phyloP scores from a whole-genome alignment of 2,797 vertebrate genomes.

The Bradypus variegatus region DNA sequence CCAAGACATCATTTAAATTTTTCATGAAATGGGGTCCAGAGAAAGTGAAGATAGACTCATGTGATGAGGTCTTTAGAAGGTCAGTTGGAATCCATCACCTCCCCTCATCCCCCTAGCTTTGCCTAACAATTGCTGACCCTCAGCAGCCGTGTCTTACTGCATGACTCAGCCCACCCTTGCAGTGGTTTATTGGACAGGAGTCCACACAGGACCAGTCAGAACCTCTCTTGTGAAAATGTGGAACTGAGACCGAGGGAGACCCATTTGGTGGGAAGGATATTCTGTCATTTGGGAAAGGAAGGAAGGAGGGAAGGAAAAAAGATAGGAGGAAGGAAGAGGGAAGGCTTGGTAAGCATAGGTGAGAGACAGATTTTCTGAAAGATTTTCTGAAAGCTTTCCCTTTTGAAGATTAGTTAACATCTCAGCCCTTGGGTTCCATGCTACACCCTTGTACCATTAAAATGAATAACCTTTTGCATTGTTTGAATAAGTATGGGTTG shows the following conservation, averaged over 20 bases:
- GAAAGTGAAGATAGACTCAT: neutral
- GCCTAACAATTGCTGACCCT: no score
- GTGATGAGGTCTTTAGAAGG: neutral
- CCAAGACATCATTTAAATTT: neutral
- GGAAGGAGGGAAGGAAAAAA: neutral
- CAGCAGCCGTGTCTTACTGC: neutral
- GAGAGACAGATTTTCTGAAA: neutral
- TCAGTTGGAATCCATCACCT: neutral
- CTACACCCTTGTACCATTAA: neutral
- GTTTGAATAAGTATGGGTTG: neutral
- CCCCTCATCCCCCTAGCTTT: neutral
- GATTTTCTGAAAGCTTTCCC: neutral
- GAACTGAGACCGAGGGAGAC: neutral
- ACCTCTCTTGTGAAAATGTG: neutral
- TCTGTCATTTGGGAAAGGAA: neutral
- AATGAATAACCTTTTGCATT: neutral
- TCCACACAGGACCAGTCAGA: neutral
- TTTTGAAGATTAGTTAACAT: neutral
- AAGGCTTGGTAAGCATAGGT: neutral
- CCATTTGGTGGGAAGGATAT: neutral
- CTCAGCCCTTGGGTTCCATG: neutral
- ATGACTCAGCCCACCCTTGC: neutral
- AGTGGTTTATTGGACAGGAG: neutral
- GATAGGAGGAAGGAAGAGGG: accelerated
- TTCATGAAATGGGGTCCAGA: neutral